Evolutionary conservation across 2,113 vertebrate species (phyloP).

Genomic region (Sterrhoptilus dennistouni): DNA sequence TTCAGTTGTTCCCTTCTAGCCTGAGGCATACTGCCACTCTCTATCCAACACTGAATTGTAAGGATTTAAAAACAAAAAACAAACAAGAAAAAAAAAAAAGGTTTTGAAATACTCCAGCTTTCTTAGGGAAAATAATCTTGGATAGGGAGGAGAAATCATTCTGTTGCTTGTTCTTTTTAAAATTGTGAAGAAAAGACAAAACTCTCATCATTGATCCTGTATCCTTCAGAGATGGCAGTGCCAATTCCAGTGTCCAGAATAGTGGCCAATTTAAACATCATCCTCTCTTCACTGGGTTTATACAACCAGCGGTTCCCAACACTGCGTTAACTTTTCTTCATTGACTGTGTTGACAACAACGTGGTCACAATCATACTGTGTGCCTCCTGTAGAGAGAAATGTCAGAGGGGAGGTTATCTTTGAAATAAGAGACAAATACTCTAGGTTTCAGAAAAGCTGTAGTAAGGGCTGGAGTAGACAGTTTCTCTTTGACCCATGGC

Average conservation of each 20-base stretch:
- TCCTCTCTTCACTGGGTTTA: constrained; percentile 52
- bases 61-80: neutral
- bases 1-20: neutral
- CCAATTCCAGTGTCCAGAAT: neutral
- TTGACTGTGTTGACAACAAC: constrained; percentile 84
- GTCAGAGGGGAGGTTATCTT: neutral
- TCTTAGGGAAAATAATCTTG: neutral
- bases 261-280: neutral
- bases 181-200: neutral
- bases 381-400: constrained; percentile 80
- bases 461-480: neutral
- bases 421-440: neutral
- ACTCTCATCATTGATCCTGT: neutral
- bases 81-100: neutral
- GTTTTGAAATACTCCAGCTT: neutral
- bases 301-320: constrained; percentile 86
- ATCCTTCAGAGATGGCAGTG: neutral
- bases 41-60: neutral
- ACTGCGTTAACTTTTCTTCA: constrained; percentile 80
- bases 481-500: neutral
- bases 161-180: neutral
- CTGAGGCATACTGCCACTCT: neutral
- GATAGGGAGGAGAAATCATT: neutral
- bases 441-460: neutral
- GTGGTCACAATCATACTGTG: constrained; percentile 88